Evolutionary conservation across 1,140 invertebrate genomes (phyloP).

Genomic region (Coptotermes formosanus): DNA sequence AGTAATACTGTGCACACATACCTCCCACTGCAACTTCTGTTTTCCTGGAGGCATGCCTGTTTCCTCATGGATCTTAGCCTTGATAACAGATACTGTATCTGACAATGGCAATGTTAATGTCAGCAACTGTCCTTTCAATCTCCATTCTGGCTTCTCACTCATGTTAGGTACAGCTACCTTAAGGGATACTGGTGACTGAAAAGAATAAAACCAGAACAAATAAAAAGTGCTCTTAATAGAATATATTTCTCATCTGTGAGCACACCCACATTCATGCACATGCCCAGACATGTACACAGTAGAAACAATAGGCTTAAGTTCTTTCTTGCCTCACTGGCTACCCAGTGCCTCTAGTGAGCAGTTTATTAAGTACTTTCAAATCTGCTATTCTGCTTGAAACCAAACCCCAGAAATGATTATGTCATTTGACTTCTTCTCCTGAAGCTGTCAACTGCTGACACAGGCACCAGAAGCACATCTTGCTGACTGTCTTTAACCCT

Average conservation of each 20-base stretch:
- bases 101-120: constrained; percentile 74
- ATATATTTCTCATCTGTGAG: background rate
- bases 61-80: constrained; percentile 84
- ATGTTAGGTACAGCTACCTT: constrained; percentile 75
- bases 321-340: too few species aligned
- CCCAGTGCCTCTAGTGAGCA: too few species aligned
- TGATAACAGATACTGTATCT: constrained; percentile 82
- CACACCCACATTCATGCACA: background rate
- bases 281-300: background rate
- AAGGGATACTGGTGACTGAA: constrained; percentile 68
- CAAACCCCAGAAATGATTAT: too few species aligned
- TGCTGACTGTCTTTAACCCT: too few species aligned
- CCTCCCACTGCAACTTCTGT: constrained; percentile 92
- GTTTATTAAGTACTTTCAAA: too few species aligned
- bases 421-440: too few species aligned
- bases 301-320: too few species aligned
- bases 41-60: constrained; percentile 95
- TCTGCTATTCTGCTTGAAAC: too few species aligned
- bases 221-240: background rate
- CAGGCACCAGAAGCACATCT: too few species aligned
- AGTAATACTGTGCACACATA: constrained; percentile 43
- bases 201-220: constrained; percentile 34
- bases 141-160: constrained; percentile 93
- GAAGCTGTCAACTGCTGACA: too few species aligned
- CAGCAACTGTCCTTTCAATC: constrained; percentile 89